phyloP scores from a whole-genome alignment of 2,888 invertebrate genomes.

The Glyphotaelius pellucidus region DNA sequence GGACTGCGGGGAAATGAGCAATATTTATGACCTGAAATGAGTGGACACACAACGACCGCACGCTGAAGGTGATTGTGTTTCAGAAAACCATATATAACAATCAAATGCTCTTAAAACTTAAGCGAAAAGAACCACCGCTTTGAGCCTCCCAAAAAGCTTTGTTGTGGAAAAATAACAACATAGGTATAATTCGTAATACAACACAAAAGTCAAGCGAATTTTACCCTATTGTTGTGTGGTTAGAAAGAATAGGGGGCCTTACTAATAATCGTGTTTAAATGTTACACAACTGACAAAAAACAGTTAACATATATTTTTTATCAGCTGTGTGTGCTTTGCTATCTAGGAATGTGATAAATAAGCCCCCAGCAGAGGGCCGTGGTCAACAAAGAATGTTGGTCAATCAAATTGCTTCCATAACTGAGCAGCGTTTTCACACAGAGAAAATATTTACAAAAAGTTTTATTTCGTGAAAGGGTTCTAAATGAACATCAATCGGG shows the following conservation, averaged over 20 bases:
- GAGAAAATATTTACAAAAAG: too few relatives aligned
- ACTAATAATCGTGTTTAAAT: too few relatives aligned
- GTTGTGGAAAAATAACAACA: neutral
- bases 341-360: too few relatives aligned
- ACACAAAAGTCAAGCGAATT: neutral
- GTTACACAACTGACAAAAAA: too few relatives aligned
- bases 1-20: neutral
- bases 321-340: too few relatives aligned
- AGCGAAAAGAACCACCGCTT: neutral
- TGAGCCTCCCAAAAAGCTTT: neutral
- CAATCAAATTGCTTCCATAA: too few relatives aligned
- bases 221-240: neutral
- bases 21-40: slow-evolving; percentile 28
- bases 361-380: too few relatives aligned
- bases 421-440: too few relatives aligned
- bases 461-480: too few relatives aligned
- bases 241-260: neutral
- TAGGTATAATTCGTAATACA: neutral
- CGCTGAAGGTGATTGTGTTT: neutral
- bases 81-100: slow-evolving; percentile 8
- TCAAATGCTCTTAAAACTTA: neutral
- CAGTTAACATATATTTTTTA: too few relatives aligned
- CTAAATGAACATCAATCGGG: too few relatives aligned
- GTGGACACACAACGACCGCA: slow-evolving; percentile 27
- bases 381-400: too few relatives aligned